Conservation (phyloP, 2,113 vertebrate species). For the Nyctibius bracteatus region DNA sequence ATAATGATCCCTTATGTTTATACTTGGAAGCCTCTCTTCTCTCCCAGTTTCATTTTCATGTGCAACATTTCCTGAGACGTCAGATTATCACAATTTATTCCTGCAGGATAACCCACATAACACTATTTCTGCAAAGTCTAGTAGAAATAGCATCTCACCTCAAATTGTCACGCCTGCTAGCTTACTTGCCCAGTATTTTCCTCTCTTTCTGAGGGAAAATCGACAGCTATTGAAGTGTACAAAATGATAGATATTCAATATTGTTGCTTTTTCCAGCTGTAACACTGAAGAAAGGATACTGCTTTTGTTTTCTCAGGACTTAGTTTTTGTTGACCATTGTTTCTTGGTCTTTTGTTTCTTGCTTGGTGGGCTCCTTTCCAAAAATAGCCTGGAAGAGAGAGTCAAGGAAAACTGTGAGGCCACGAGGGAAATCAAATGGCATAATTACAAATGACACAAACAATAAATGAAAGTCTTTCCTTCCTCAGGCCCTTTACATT, state of each 20-base stretch:
- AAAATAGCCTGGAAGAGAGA: neutral
- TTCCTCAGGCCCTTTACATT: neutral
- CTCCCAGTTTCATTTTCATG: neutral
- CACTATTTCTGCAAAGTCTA: neutral
- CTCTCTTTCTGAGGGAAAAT: neutral
- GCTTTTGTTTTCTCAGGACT: neutral
- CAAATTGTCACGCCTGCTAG: neutral
- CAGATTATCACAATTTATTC: neutral
- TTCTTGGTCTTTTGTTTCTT: neutral
- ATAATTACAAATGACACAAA: conserved; percentile 31
- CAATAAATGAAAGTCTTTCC: conserved; percentile 11
- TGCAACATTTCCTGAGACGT: neutral
- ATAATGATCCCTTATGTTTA: neutral
- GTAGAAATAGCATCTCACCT: neutral
- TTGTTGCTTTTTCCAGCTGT: neutral
- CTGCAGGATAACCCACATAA: neutral
- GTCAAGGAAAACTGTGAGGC: neutral
- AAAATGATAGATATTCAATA: neutral
- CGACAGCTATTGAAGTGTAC: neutral
- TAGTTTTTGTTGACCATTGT: neutral
- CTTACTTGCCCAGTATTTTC: neutral
- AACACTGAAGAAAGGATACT: neutral
- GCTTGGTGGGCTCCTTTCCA: neutral
- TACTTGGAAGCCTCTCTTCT: neutral
- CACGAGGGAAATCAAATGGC: conserved; percentile 23